These are phyloP conservation scores for Metridium senile DNA, from an alignment of 92 coral and sea anemone genomes.

Conservation along the genomic window DNA sequence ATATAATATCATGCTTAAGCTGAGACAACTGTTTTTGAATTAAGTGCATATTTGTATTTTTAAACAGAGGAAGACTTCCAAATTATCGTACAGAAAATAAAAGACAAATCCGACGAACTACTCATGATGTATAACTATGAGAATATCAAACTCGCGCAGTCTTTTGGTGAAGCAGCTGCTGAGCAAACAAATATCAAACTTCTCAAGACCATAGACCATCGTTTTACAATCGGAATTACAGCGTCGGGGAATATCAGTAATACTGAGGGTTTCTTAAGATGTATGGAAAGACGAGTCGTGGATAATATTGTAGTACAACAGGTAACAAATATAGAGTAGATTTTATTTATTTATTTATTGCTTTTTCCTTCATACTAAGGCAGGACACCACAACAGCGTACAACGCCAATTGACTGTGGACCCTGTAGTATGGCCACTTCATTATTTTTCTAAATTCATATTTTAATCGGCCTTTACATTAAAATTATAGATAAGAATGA, in stretches of 20 bases:
- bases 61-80: conserved; percentile 23
- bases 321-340: conserved; percentile 15
- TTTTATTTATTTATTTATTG: too few relatives aligned
- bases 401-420: too few relatives aligned
- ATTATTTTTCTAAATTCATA: too few relatives aligned
- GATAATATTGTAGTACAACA: conserved; percentile 23
- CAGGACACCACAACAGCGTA: too few relatives aligned
- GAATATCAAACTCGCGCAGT: conserved; percentile 28
- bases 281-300: conserved; percentile 39
- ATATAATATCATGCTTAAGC: too few relatives aligned
- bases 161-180: conserved; percentile 17
- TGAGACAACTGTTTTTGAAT: neutral
- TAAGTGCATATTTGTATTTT: neutral
- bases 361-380: too few relatives aligned
- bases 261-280: conserved; percentile 29
- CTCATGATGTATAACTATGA: conserved; percentile 43
- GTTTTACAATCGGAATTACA: conserved; percentile 45
- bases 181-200: conserved; percentile 30
- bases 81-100: neutral
- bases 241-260: conserved; percentile 45
- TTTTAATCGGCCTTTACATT: neutral
- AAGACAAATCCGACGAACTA: conserved; percentile 15
- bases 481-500: too few relatives aligned
- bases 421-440: too few relatives aligned
- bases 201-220: conserved; percentile 46